A percentile compares a stretch with the other conserved stretches of the same genome.
These are phyloP conservation scores for Desmophyllum pertusum DNA, from an alignment of 92 coral and sea anemone genomes.

Conservation along the genomic window DNA sequence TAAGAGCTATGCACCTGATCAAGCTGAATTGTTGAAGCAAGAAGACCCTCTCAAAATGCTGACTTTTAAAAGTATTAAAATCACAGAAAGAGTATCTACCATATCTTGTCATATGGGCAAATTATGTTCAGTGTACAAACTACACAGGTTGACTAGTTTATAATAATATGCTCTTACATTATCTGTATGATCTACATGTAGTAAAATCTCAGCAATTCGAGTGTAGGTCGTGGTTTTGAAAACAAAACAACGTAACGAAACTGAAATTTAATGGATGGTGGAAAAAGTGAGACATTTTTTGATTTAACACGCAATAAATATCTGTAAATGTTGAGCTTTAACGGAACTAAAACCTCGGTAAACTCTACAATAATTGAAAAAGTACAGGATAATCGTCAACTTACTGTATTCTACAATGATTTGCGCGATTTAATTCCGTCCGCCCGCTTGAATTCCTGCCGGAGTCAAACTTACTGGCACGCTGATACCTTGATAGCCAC, in stretches of 20 bases:
- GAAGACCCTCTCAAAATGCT: too few species aligned
- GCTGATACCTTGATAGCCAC: constrained; percentile 70
- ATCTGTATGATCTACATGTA: background rate
- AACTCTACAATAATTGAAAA: background rate
- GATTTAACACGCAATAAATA: background rate
- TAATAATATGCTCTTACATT: background rate
- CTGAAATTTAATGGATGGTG: background rate
- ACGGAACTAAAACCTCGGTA: background rate
- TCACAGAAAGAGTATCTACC: background rate
- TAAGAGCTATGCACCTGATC: background rate
- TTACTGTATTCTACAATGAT: constrained; percentile 38
- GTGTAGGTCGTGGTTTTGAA: background rate
- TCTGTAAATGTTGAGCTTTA: background rate
- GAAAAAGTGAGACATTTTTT: background rate
- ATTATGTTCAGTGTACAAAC: background rate
- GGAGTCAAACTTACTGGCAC: constrained; percentile 64
- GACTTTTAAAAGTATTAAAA: background rate
- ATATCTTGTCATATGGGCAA: too few species aligned
- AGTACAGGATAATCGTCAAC: background rate
- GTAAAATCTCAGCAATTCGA: background rate
- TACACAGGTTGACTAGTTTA: background rate
- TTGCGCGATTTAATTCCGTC: constrained; percentile 39
- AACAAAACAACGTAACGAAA: background rate
- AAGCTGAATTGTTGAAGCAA: too few species aligned
- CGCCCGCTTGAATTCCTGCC: constrained; percentile 75